These are phyloP conservation scores for Anomalospiza imberbis DNA, from an alignment of 2,797 vertebrate genomes.

Conservation along the genomic window DNA sequence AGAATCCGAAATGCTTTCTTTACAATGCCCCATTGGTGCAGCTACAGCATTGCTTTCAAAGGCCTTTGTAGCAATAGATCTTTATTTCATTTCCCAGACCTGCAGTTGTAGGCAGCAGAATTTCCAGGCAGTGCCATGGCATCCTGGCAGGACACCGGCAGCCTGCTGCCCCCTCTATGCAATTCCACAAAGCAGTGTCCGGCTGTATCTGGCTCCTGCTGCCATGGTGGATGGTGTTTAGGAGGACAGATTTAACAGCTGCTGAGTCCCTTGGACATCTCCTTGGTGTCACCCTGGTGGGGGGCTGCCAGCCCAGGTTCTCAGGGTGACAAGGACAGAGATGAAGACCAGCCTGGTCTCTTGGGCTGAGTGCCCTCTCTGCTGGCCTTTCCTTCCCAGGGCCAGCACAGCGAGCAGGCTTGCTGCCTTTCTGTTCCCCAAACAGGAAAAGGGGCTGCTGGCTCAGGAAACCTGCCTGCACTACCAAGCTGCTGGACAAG, in stretches of 20 bases:
- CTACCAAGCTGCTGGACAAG: background rate
- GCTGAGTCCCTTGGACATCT: background rate
- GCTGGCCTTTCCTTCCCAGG: background rate
- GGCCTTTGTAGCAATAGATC: slow-evolving; percentile 24
- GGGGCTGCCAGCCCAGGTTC: background rate
- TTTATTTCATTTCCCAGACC: background rate
- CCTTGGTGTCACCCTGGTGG: background rate
- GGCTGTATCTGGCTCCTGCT: background rate
- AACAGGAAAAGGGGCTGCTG: background rate
- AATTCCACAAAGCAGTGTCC: background rate
- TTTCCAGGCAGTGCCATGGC: background rate
- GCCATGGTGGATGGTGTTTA: background rate
- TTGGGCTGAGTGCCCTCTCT: background rate
- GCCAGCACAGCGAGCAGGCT: background rate
- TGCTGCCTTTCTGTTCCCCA: background rate
- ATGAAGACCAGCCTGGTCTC: background rate
- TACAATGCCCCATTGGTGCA: rapidly evolving
- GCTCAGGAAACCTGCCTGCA: background rate
- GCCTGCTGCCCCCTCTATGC: slow-evolving; percentile 10
- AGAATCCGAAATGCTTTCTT: background rate
- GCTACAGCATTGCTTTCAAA: background rate
- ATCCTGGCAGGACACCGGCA: background rate
- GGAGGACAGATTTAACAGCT: background rate
- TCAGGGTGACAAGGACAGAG: background rate
- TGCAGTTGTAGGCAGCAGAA: background rate